phyloP scores from a whole-genome alignment of 1,140 invertebrate species.

The Danaus plexippus region DNA sequence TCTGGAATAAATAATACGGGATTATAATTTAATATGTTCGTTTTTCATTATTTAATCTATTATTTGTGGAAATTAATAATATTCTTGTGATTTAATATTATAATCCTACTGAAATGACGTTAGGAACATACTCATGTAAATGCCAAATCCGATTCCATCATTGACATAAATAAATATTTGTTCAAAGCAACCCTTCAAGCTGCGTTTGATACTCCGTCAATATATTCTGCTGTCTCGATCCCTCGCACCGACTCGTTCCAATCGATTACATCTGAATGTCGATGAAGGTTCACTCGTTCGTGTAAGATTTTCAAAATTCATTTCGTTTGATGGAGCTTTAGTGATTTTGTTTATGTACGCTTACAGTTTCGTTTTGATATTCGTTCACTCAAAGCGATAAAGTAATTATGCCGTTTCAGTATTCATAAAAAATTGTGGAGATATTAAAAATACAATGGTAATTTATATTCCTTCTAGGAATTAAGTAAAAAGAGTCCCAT shows the following conservation, averaged over 20 bases:
- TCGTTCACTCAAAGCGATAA: background rate
- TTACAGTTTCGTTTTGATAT: conserved; percentile 4
- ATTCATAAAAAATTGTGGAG: too few species aligned
- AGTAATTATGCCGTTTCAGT: background rate
- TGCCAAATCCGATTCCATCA: too few species aligned
- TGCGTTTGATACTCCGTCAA: conserved; percentile 8
- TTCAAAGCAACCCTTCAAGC: background rate
- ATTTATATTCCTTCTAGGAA: too few species aligned
- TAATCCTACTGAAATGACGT: too few species aligned
- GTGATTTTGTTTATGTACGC: background rate
- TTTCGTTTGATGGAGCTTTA: conserved; percentile 7
- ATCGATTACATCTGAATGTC: conserved; percentile 20
- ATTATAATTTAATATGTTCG: too few species aligned
- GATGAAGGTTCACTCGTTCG: conserved; percentile 17
- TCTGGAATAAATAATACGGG: too few species aligned
- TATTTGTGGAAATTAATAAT: too few species aligned
- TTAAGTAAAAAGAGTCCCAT: too few species aligned
- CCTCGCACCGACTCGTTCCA: conserved; percentile 11
- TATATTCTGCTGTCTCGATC: conserved; percentile 14
- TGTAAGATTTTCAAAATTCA: conserved; percentile 17
- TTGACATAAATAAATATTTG: conserved; percentile 10
- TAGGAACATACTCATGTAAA: conserved; percentile 4
- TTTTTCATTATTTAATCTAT: too few species aligned
- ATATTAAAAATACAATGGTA: too few species aligned
- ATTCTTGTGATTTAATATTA: too few species aligned